phyloP scores from a whole-genome alignment of 2,797 vertebrate species.

The Xiphorhynchus erythropygius region DNA sequence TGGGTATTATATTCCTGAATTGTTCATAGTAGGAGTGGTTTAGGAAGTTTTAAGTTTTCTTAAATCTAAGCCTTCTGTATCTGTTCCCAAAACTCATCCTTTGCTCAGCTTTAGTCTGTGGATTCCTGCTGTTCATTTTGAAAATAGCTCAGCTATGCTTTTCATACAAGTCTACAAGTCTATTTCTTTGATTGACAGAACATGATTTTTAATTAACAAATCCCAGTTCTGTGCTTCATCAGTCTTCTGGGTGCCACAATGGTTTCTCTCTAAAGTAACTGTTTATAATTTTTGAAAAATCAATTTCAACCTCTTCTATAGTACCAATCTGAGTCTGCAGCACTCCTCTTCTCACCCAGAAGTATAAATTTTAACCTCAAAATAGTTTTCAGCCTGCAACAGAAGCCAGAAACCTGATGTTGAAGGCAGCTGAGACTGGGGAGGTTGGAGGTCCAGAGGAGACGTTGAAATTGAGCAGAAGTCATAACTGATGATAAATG shows the following conservation, averaged over 20 bases:
- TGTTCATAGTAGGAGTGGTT: conserved; percentile 30
- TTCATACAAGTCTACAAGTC: neutral
- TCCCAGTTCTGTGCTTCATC: neutral
- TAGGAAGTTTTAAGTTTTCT: conserved; percentile 53
- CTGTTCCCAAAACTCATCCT: conserved; percentile 24
- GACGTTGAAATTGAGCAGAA: neutral
- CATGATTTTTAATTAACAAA: neutral
- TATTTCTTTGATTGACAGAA: neutral
- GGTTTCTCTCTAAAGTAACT: neutral
- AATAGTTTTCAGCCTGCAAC: neutral
- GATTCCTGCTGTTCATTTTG: conserved; percentile 20
- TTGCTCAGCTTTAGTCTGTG: conserved; percentile 29
- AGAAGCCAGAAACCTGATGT: neutral
- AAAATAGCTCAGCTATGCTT: conserved; percentile 18
- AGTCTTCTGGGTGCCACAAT: neutral
- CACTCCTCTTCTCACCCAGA: neutral
- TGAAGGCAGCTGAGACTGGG: neutral
- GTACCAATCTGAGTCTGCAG: neutral
- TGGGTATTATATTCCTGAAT: conserved; percentile 29
- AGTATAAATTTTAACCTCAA: neutral
- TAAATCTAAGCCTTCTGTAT: conserved; percentile 17
- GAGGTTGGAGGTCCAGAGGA: neutral
- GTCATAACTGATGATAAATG: neutral
- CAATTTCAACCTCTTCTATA: neutral
- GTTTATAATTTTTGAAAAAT: neutral